phyloP scores from a whole-genome alignment of 2,888 invertebrate genomes.

The Euspilapteryx auroguttella region DNA sequence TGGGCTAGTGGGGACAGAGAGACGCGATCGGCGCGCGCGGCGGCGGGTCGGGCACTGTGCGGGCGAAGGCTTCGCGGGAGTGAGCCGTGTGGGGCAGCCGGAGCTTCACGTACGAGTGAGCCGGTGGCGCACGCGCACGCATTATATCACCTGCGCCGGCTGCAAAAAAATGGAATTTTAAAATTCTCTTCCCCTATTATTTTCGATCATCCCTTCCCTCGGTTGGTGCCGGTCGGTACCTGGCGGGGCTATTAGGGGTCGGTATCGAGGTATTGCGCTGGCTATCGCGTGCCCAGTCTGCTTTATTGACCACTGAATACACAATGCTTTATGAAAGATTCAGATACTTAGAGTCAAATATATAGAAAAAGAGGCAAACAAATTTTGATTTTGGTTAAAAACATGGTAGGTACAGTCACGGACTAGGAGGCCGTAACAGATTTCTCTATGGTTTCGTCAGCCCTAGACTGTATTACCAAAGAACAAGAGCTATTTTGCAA shows the following conservation, averaged over 20 bases:
- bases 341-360: too few relatives aligned
- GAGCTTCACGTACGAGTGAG: conserved; percentile 45
- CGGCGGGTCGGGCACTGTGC: conserved; percentile 32
- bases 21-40: conserved; percentile 35
- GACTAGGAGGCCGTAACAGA: too few relatives aligned
- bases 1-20: conserved; percentile 12
- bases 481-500: too few relatives aligned
- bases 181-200: conserved; percentile 62
- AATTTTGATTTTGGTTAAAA: too few relatives aligned
- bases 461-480: too few relatives aligned
- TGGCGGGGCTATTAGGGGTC: conserved; percentile 32
- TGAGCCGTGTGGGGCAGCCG: conserved; percentile 21
- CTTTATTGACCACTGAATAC: conserved; percentile 46
- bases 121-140: conserved; percentile 52
- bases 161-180: conserved; percentile 60
- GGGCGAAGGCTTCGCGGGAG: conserved; percentile 24
- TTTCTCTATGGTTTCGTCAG: too few relatives aligned
- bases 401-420: too few relatives aligned
- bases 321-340: too few relatives aligned
- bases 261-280: conserved; percentile 18
- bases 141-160: conserved; percentile 62
- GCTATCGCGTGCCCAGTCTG: conserved; percentile 50
- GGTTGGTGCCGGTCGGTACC: conserved; percentile 54
- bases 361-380: too few relatives aligned
- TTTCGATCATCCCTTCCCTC: conserved; percentile 60